A percentile compares a stretch with the other conserved stretches of the same genome.
Evolutionary conservation across 2,888 invertebrate genomes (phyloP).

Genomic region (Ditylenchus weischeri): DNA sequence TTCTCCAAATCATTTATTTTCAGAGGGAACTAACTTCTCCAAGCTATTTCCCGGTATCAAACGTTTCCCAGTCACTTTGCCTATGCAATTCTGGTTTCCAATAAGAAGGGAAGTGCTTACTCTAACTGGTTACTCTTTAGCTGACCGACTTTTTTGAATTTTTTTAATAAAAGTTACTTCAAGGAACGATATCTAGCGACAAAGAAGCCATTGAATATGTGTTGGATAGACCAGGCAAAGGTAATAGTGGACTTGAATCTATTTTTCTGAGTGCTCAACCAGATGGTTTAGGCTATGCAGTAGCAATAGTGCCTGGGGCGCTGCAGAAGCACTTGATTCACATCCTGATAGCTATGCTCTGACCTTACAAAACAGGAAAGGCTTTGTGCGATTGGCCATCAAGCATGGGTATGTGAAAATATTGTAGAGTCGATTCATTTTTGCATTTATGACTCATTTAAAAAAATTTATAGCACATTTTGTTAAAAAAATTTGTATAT

Average conservation of each 20-base stretch:
- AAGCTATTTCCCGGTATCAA: slow-evolving; percentile 60
- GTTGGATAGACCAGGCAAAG: slow-evolving; percentile 37
- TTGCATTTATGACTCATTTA: too few species aligned
- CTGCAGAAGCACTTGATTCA: slow-evolving; percentile 64
- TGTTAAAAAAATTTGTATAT: too few species aligned
- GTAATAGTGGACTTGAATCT: too few species aligned
- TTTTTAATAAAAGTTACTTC: neutral
- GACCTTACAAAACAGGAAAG: slow-evolving; percentile 18
- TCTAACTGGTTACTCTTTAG: slow-evolving; percentile 21
- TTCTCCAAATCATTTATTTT: neutral
- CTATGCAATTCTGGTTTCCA: slow-evolving; percentile 73
- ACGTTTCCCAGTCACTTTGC: slow-evolving; percentile 68
- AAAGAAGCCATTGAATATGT: slow-evolving; percentile 53
- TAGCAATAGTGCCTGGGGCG: slow-evolving; percentile 26
- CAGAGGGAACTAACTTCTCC: slow-evolving; percentile 65
- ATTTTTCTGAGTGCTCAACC: too few species aligned
- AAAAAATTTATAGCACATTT: too few species aligned
- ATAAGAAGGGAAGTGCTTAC: slow-evolving; percentile 69
- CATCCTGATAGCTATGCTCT: slow-evolving; percentile 64
- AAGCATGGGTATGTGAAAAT: slow-evolving; percentile 37
- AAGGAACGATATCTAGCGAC: slow-evolving; percentile 30
- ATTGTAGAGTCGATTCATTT: neutral
- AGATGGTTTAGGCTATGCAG: slow-evolving; percentile 9
- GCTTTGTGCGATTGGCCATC: slow-evolving; percentile 53
- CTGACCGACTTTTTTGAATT: neutral